Percentiles rank a stretch among this genome's conserved stretches.
Evolutionary conservation across 1,140 invertebrate genomes (phyloP).

Genomic region (Pseudomyrmex flavicornis): DNA sequence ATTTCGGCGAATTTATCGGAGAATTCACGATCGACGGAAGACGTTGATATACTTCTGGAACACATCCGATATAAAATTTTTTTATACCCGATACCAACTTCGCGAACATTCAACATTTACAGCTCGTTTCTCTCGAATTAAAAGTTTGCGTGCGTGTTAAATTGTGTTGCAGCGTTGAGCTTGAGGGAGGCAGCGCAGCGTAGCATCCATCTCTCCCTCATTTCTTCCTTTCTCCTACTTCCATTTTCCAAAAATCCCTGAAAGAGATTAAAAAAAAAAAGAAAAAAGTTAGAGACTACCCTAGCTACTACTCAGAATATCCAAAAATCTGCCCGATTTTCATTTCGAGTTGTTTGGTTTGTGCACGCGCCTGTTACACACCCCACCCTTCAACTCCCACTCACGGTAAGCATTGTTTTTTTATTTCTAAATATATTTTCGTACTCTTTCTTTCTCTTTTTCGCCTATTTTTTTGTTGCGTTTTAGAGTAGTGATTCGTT

Average conservation of each 20-base stretch:
- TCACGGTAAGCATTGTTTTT: conserved; percentile 86
- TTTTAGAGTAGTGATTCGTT: conserved; percentile 62
- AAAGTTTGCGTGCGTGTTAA: conserved; percentile 84
- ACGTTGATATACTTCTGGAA: background rate
- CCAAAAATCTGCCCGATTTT: conserved; percentile 84
- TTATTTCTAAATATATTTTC: conserved; percentile 82
- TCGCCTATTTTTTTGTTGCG: conserved; percentile 73
- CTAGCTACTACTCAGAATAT: conserved; percentile 74
- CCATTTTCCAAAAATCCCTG: conserved; percentile 70
- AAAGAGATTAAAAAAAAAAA: conserved; percentile 75
- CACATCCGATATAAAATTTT: conserved; percentile 30
- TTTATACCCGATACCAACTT: conserved; percentile 38
- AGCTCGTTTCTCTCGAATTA: conserved; percentile 73
- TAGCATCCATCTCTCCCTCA: conserved; percentile 80
- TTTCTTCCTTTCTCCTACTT: conserved; percentile 64
- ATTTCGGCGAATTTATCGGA: conserved; percentile 56
- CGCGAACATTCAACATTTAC: conserved; percentile 46
- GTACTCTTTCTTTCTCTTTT: conserved; percentile 82
- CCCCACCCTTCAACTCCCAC: conserved; percentile 84
- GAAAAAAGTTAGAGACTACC: conserved; percentile 11
- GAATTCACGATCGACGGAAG: conserved; percentile 13
- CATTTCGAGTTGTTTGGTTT: conserved; percentile 86
- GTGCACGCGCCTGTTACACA: conserved; percentile 86
- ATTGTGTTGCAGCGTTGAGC: conserved; percentile 86
- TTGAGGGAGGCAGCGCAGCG: conserved; percentile 85